phyloP scores from a whole-genome alignment of 2,797 vertebrate genomes.

The Oceanodroma leucorhoa region DNA sequence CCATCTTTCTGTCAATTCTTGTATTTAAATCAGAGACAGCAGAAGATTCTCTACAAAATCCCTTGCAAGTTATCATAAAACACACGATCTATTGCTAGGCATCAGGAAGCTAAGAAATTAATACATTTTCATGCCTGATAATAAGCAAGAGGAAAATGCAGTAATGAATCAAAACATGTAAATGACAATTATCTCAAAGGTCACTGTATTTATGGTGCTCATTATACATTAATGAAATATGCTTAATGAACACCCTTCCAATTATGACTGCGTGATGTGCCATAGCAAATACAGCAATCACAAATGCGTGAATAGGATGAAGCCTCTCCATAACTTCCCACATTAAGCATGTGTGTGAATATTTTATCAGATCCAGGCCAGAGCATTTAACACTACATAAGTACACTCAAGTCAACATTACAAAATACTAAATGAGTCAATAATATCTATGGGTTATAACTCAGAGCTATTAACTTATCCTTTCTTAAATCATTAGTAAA shows the following conservation, averaged over 20 bases:
- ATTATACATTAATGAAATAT: neutral
- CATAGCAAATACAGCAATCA: neutral
- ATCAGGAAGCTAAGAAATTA: neutral
- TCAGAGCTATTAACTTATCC: neutral
- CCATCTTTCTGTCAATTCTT: neutral
- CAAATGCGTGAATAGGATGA: neutral
- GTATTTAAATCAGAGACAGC: neutral
- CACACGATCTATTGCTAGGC: neutral
- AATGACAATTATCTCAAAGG: slow-evolving; percentile 28
- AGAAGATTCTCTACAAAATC: neutral
- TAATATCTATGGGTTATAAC: neutral
- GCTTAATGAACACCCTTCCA: neutral
- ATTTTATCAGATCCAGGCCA: neutral
- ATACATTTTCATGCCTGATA: neutral
- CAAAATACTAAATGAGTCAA: neutral
- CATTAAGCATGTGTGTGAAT: neutral
- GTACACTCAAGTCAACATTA: neutral
- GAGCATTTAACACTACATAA: neutral
- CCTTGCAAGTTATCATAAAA: neutral
- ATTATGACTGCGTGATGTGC: neutral
- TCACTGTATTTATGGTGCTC: neutral
- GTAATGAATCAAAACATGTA: slow-evolving; percentile 1
- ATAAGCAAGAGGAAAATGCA: neutral
- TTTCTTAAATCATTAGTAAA: neutral
- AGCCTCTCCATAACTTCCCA: neutral